Base-by-base conservation (phyloP, 1,140 invertebrate species). In the Dreissena polymorpha region DNA sequence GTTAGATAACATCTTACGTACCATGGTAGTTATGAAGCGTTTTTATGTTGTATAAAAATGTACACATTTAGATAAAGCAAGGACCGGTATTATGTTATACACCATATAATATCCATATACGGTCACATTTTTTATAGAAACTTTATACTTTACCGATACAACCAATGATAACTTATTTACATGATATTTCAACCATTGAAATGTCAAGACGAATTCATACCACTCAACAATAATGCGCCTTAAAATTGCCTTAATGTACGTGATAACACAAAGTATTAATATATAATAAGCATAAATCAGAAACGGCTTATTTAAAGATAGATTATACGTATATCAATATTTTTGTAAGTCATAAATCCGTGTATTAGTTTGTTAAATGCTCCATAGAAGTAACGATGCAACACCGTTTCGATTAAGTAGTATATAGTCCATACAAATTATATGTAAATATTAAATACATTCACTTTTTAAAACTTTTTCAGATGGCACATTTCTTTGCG, bases 401-500 rank as follows among this genome's bases (percentile, higher is more conserved):
- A n/a, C n/a, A n/a, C n/a, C n/a, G n/a, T n/a, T n/a, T n/a, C n/a
- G n/a, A n/a, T n/a, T n/a, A 63, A 6, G 23, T 63, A 63, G 2
- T 2, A n/a, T 18, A n/a, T n/a, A n/a, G 60, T 63, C 60, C 18
- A n/a, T 18, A n/a, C 18, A n/a, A n/a, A 2, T 63, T 63, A n/a
- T n/a, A 18, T 63, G 10, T n/a, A 18, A n/a, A 23, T 23, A n/a
- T n/a, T 2, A n/a, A n/a, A n/a, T 2, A 10, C 23, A n/a, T 10
- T n/a, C 1, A 49, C 13, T 5, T 0, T 60, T 14, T 0, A 0
- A 51, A 55, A 53, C 12, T 49, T 71, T 79, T 72, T 21, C 78
- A 80, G 78, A 80, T 16, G 29, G 60, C 18, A 57, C 60, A 27
- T 80, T 72, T 51, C 6, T 80, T 0, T 23, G 51, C 50, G 78